A percentile compares a stretch with the other conserved stretches of the same genome.
Conservation (phyloP, 2,888 invertebrate genomes). For the Zonitis immaculata region DNA sequence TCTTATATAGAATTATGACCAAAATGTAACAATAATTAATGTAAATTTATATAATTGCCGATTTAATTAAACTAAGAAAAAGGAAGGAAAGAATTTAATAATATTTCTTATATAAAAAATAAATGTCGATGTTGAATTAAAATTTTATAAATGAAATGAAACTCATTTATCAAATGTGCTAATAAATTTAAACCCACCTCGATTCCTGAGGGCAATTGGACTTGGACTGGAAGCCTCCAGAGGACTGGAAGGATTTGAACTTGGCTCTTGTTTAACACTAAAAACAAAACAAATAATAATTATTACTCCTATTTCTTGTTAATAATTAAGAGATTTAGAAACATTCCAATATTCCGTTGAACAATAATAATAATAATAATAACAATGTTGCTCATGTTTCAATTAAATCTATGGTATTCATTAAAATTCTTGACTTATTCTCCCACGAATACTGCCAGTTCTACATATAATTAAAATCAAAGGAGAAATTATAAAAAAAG, state of each 20-base stretch:
- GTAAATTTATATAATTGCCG: not conserved
- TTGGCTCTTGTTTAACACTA: slow-evolving; percentile 47
- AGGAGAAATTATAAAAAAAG: not conserved
- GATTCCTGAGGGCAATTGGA: slow-evolving; percentile 38
- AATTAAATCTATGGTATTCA: not conserved
- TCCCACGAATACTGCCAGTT: not conserved
- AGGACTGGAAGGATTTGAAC: slow-evolving; percentile 47
- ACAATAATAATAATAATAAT: not conserved
- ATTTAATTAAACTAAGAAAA: not conserved
- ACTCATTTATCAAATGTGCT: too few relatives aligned
- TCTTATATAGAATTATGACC: not conserved
- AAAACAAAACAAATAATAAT: slow-evolving; percentile 29
- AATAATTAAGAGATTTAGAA: too few relatives aligned
- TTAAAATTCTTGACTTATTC: not conserved
- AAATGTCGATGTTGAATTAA: too few relatives aligned
- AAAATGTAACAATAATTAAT: not conserved
- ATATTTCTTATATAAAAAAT: too few relatives aligned
- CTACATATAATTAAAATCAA: not conserved
- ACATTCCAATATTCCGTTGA: not conserved
- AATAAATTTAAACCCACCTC: too few relatives aligned
- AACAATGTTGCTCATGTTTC: not conserved
- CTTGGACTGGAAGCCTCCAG: slow-evolving; percentile 45
- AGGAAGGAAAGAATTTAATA: too few relatives aligned
- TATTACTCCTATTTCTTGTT: too few relatives aligned
- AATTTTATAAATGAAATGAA: too few relatives aligned